Evolutionary conservation across 2,797 vertebrate species (phyloP).

Genomic region (Mormyrops attenuatus): DNA sequence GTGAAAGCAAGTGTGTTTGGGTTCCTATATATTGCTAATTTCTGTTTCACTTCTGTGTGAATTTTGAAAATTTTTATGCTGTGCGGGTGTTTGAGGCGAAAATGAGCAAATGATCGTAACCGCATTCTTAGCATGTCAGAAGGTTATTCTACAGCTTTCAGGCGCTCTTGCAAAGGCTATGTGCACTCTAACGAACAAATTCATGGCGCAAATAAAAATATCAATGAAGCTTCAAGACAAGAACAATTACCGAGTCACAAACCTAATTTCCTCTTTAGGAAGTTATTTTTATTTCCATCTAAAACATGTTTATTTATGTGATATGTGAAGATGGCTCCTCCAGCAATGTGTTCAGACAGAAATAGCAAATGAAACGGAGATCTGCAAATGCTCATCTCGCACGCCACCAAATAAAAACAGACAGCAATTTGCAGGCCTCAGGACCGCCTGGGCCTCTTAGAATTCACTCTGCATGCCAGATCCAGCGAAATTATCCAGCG

Average conservation of each 20-base stretch:
- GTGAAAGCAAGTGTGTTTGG: neutral
- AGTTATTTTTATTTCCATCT: neutral
- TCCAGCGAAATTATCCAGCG: constrained; percentile 5
- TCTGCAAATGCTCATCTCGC: neutral
- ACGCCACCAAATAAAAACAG: neutral
- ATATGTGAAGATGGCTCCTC: neutral
- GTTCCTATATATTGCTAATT: neutral
- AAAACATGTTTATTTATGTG: neutral
- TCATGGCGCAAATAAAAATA: constrained; percentile 5
- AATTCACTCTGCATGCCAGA: neutral
- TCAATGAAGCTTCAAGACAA: neutral
- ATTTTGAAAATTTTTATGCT: neutral
- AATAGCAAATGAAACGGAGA: neutral
- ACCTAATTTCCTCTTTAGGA: neutral
- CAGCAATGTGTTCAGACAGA: neutral
- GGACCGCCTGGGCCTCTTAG: neutral
- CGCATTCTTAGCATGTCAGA: neutral
- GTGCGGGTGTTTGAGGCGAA: neutral
- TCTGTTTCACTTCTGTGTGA: neutral
- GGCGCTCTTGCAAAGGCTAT: neutral
- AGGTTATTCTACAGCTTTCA: neutral
- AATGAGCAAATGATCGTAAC: neutral
- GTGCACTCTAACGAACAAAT: neutral
- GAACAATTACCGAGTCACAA: neutral
- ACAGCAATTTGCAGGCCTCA: neutral